Conservation (phyloP, 2,797 vertebrate species). For the Jordanella pulchra region DNA sequence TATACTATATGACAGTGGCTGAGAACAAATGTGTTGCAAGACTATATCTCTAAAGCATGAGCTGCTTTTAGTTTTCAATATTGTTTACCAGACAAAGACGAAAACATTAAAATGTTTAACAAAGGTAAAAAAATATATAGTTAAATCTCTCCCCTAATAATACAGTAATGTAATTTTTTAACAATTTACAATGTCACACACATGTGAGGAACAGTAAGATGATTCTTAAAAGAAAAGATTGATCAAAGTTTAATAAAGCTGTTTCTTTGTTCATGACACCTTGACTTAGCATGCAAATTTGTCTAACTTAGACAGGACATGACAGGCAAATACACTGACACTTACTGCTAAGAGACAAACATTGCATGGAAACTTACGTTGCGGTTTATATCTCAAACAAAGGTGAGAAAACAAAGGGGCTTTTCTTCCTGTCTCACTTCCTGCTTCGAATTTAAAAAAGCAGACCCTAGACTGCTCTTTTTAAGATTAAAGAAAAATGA, state of each 20-base stretch:
- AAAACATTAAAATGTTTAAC: background rate
- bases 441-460: background rate
- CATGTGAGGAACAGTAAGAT: background rate
- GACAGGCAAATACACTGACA: background rate
- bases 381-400: constrained; percentile 14
- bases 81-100: background rate
- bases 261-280: background rate
- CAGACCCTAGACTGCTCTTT: background rate
- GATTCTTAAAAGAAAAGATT: background rate
- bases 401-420: constrained; percentile 14
- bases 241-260: background rate
- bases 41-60: background rate
- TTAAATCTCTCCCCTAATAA: background rate
- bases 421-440: constrained; percentile 6
- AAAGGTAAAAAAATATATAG: background rate
- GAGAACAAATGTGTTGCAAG: background rate
- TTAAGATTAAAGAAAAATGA: background rate
- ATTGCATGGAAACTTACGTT: constrained; percentile 14
- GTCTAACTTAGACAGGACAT: background rate
- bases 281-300: background rate
- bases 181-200: no score
- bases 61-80: background rate
- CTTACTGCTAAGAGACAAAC: background rate
- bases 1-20: background rate
- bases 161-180: background rate